Base-by-base conservation (phyloP, 2,797 vertebrate species). In the Argya squamiceps region DNA sequence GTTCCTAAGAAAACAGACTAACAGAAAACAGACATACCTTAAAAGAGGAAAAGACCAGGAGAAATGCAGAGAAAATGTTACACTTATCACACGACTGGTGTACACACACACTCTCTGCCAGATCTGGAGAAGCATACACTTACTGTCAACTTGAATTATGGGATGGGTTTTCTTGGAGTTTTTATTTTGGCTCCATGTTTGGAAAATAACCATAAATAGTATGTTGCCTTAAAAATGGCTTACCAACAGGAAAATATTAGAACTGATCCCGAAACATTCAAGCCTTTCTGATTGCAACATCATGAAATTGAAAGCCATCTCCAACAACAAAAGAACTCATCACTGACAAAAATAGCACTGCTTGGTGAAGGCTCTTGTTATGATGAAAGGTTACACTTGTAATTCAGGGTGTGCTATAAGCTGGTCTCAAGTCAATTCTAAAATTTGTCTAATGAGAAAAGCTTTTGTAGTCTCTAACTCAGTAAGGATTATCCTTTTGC, bases 201-300 rank as follows among this genome's bases (percentile, higher is more conserved):
- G 92, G 91, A 96, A 96, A 93, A 90, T 81, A 84, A 88, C 79
- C 34, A 81, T 95, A 76, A 91, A 77, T 47, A 1, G 10, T 50
- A 77, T n/a, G 47, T 73, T 89, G 69, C 55, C 84, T 89, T 92
- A 90, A 91, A 91, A 92, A 65, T 34, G 76, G 64, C 82, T 91
- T 80, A 71, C 76, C 62, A 85, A 74, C 52, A 88, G 86, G 94
- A 95, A 96, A 96, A 93, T 92, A 80, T 87, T 84, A 95, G 76
- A 84, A 65, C 52, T 34, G 43, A 63, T 89, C 71, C 67, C 6
- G 12, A 91, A 93, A 87, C 0, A 0, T 64, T 88, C 1, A 17
- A 85, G 53, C 68, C 50, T 94, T 95, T 92, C 60, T 0, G 2
- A 88, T 83, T 89, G 87, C 93, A 92, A 83, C 79, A 84, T 88